Evolutionary conservation across 2,888 invertebrate species (phyloP).

Genomic region (Conus canariensis): DNA sequence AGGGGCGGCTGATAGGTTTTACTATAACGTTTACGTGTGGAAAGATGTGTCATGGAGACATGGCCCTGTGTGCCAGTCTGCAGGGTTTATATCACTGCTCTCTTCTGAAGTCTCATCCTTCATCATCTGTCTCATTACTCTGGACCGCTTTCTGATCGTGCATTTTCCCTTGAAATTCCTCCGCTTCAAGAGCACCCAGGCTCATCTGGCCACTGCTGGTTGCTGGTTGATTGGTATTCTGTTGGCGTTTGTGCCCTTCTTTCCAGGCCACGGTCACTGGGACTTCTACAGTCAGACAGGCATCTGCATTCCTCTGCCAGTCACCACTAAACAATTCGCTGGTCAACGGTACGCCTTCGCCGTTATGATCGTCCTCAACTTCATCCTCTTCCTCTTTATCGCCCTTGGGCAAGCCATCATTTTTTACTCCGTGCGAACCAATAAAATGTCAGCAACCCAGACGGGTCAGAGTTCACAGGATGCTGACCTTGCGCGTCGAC

Average conservation of each 20-base stretch:
- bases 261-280: constrained; percentile 52
- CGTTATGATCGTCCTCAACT: constrained; percentile 73
- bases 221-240: constrained; percentile 68
- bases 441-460: no score
- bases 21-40: constrained; percentile 59
- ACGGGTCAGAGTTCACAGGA: background rate
- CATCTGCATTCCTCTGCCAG: constrained; percentile 76
- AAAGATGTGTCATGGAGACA: constrained; percentile 59
- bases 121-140: constrained; percentile 83
- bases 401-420: background rate
- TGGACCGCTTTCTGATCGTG: constrained; percentile 84
- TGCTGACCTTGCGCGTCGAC: background rate
- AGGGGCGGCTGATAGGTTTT: constrained; percentile 56
- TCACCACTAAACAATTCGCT: constrained; percentile 67
- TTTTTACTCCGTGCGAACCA: background rate
- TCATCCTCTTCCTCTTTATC: constrained; percentile 62
- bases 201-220: constrained; percentile 56
- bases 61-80: constrained; percentile 55
- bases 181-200: constrained; percentile 58
- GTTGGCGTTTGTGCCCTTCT: constrained; percentile 69
- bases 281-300: constrained; percentile 65
- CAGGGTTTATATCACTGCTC: constrained; percentile 59
- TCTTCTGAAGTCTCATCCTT: constrained; percentile 84
- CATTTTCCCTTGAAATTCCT: constrained; percentile 81
- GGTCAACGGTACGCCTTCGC: constrained; percentile 76